Evolutionary conservation across 2,113 vertebrate species (phyloP).

Genomic region (Ia io): DNA sequence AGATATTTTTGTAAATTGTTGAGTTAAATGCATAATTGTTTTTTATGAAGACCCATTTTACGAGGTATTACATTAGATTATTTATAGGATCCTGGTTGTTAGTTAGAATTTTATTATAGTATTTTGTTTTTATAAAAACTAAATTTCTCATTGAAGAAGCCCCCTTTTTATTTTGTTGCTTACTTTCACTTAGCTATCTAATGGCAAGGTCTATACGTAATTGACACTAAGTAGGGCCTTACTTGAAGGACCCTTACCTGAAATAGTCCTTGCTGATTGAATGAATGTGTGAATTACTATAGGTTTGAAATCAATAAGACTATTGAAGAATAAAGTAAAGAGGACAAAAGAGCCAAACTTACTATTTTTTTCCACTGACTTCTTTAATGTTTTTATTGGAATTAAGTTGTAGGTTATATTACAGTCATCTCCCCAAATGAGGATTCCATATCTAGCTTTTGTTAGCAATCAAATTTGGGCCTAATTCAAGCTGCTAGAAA

Average conservation of each 20-base stretch:
- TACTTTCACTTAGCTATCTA: not conserved
- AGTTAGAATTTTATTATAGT: conserved; percentile 8
- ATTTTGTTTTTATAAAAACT: conserved; percentile 28
- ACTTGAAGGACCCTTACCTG: not conserved
- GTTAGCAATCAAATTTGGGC: not conserved
- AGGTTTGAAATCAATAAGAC: conserved; percentile 17
- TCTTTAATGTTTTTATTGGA: conserved; percentile 9
- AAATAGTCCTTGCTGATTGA: conserved; percentile 17
- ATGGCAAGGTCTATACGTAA: not conserved
- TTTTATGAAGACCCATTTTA: conserved; percentile 28
- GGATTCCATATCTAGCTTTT: not conserved
- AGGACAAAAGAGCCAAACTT: not conserved
- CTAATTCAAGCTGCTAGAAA: not conserved
- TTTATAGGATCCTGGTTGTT: conserved; percentile 18
- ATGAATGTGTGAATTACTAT: not conserved
- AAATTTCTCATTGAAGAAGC: not conserved
- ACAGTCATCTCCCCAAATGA: not conserved
- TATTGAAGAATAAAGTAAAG: not conserved
- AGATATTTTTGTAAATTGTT: conserved; percentile 39
- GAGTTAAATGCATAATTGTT: not conserved
- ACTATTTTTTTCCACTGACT: not conserved
- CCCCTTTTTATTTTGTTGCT: not conserved
- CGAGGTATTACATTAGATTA: not conserved
- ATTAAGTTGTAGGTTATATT: not conserved
- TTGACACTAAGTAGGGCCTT: not conserved